Percentiles rank a stretch among this genome's conserved stretches.
Conservation (phyloP, 2,888 invertebrate genomes). For the Lacanobia oleracea region DNA sequence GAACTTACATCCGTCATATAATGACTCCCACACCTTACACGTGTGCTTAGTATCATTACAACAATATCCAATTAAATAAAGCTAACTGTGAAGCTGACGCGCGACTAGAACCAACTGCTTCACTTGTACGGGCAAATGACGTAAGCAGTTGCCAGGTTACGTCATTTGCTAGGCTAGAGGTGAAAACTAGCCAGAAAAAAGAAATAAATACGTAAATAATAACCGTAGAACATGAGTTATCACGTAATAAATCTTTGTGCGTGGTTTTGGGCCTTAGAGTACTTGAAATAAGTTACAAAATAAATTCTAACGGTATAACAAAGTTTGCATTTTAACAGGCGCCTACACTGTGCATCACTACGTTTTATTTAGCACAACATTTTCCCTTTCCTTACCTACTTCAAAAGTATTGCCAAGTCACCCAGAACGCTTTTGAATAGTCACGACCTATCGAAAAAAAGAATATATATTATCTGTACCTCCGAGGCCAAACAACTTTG, state of each 20-base stretch:
- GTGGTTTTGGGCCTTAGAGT: background rate
- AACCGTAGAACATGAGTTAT: conserved; percentile 13
- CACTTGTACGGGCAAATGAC: background rate
- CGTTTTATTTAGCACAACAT: conserved; percentile 21
- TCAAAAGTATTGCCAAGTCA: conserved; percentile 48
- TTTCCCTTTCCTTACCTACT: conserved; percentile 19
- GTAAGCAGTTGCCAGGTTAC: background rate
- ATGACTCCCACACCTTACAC: conserved; percentile 7
- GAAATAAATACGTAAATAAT: conserved; percentile 1
- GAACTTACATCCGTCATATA: conserved; percentile 37
- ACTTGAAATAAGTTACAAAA: background rate
- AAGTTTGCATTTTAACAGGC: background rate
- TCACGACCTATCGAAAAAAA: conserved; percentile 43
- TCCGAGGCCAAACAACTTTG: conserved; percentile 45
- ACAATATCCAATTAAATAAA: conserved; percentile 12
- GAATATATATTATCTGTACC: conserved; percentile 41
- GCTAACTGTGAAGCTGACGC: background rate
- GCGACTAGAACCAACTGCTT: background rate
- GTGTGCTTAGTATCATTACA: conserved; percentile 14
- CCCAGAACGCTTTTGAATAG: conserved; percentile 34
- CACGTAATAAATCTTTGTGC: background rate
- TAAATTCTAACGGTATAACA: background rate
- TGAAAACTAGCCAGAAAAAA: conserved; percentile 1
- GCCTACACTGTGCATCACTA: background rate
- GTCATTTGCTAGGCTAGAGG: background rate